Percentiles rank a stretch among this genome's conserved stretches.
phyloP scores from a whole-genome alignment of 2,113 vertebrate species.

The Heterochromis multidens region DNA sequence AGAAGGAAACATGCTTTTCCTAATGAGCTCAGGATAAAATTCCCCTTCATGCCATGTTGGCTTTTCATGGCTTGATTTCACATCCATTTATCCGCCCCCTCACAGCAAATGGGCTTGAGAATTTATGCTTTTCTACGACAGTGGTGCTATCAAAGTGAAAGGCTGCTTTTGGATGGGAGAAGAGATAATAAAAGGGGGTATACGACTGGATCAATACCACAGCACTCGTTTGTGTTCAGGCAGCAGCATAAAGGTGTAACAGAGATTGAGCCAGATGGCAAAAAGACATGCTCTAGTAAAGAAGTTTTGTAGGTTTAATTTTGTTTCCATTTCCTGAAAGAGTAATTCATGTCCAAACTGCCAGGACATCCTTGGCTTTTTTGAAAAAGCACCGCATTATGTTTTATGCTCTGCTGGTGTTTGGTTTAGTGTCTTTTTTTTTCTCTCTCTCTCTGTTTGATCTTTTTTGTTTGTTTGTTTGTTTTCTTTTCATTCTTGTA shows the following conservation, averaged over 20 bases:
- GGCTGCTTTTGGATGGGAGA: slow-evolving; percentile 58
- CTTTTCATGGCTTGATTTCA: slow-evolving; percentile 73
- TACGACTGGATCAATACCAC: slow-evolving; percentile 65
- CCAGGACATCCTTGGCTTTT: slow-evolving; percentile 13
- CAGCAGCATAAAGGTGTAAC: slow-evolving; percentile 55
- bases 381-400: slow-evolving; percentile 10
- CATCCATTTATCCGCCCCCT: slow-evolving; percentile 69
- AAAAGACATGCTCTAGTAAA: slow-evolving; percentile 35
- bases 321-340: slow-evolving; percentile 46
- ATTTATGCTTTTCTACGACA: slow-evolving; percentile 56
- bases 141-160: slow-evolving; percentile 55
- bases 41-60: slow-evolving; percentile 58
- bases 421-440: slow-evolving; percentile 1
- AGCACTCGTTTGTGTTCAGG: slow-evolving; percentile 52
- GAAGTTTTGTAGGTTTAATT: slow-evolving; percentile 64
- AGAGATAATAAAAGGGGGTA: slow-evolving; percentile 62
- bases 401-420: slow-evolving; percentile 45
- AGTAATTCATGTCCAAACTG: slow-evolving; percentile 20
- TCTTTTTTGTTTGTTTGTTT: slow-evolving; percentile 12
- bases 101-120: slow-evolving; percentile 65
- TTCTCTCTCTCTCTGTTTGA: not conserved
- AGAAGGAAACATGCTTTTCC: slow-evolving; percentile 47
- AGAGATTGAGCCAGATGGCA: slow-evolving; percentile 52
- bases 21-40: slow-evolving; percentile 74
- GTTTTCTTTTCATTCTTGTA: slow-evolving; percentile 34